Conservation (phyloP, 2,113 vertebrate species). For the Calidris pygmaea region DNA sequence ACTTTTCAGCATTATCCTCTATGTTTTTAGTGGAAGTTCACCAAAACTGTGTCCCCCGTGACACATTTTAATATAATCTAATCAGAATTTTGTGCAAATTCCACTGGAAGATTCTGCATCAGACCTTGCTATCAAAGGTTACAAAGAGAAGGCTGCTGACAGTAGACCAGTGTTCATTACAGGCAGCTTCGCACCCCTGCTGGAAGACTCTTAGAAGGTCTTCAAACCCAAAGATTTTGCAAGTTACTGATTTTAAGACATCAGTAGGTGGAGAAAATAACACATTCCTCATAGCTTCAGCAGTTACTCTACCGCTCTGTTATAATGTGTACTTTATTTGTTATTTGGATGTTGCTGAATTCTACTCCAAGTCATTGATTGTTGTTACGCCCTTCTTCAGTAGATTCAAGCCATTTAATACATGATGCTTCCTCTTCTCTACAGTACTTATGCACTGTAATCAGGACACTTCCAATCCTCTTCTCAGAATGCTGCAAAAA, state of each 20-base stretch:
- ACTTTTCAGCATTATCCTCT: not conserved
- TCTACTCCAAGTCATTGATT: not conserved
- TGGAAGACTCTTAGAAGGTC: not conserved
- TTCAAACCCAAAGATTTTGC: not conserved
- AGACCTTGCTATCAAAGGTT: not conserved
- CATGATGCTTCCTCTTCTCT: not conserved
- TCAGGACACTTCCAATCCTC: not conserved
- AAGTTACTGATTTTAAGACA: not conserved
- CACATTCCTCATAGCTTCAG: not conserved
- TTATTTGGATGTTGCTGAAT: not conserved
- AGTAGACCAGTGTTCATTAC: rapidly evolving
- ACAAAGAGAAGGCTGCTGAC: not conserved
- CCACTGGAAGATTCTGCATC: not conserved
- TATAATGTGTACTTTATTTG: not conserved
- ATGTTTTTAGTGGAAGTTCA: not conserved
- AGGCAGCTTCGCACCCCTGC: not conserved
- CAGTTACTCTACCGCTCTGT: not conserved
- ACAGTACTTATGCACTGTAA: not conserved
- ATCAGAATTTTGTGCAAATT: not conserved
- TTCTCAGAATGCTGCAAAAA: conserved; percentile 8
- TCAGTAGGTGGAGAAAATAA: not conserved
- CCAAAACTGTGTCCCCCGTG: not conserved
- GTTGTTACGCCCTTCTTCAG: not conserved
- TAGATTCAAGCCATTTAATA: not conserved
- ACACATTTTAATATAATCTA: not conserved